Percentiles rank a stretch among this genome's conserved stretches.
Evolutionary conservation across 2,797 vertebrate genomes (phyloP).

Genomic region (Alcedo quadribrachys): DNA sequence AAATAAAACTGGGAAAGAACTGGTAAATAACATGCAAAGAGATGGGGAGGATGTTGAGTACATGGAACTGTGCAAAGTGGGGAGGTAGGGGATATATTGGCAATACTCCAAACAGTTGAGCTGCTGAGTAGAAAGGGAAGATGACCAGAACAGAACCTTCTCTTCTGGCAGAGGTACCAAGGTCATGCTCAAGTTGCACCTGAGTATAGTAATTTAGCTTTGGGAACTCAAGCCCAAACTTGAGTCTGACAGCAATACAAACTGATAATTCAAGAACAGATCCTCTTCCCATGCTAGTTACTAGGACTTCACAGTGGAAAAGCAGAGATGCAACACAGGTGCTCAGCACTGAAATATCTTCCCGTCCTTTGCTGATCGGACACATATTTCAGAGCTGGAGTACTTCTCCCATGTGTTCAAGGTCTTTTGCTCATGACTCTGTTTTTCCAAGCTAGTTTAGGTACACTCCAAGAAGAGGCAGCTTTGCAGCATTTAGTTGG

Average conservation of each 20-base stretch:
- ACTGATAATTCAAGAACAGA: not conserved
- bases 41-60: not conserved
- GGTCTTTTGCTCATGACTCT: not conserved
- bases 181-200: not conserved
- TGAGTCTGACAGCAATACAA: not conserved
- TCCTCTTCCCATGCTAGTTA: not conserved
- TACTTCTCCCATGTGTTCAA: not conserved
- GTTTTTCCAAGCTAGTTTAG: not conserved
- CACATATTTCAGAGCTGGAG: not conserved
- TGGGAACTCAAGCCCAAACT: not conserved
- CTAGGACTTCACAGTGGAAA: not conserved
- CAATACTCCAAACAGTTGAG: not conserved
- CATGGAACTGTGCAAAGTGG: not conserved
- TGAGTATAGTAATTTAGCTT: not conserved
- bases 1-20: not conserved
- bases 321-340: not conserved
- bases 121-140: not conserved
- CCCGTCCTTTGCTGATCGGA: not conserved
- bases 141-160: not conserved
- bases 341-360: not conserved
- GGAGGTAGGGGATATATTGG: not conserved
- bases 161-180: not conserved
- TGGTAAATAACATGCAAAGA: not conserved
- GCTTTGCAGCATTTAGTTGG: not conserved
- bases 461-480: not conserved